Conservation (phyloP, 1,140 invertebrate genomes). For the Penaeus vannamei region DNA sequence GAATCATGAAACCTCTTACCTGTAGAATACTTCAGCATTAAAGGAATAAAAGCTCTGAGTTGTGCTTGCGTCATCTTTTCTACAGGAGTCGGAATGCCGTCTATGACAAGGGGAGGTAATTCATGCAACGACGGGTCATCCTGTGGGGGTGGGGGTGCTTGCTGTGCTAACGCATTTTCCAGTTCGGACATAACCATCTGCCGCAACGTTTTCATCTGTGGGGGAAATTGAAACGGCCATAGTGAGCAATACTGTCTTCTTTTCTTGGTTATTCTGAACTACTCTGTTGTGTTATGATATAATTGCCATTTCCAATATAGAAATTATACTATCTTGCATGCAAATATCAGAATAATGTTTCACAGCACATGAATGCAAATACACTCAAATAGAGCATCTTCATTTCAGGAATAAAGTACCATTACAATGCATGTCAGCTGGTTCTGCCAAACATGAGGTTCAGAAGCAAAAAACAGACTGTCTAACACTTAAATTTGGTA, state of each 20-base stretch:
- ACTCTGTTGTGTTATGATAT: no score
- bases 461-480: no score
- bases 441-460: no score
- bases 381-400: no score
- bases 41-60: conserved; percentile 94
- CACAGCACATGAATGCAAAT: no score
- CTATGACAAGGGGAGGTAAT: conserved; percentile 94
- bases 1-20: conserved; percentile 72
- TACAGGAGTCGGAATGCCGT: conserved; percentile 97
- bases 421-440: no score
- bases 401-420: no score
- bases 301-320: no score
- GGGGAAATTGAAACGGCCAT: conserved; percentile 51
- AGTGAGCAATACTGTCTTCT: not conserved
- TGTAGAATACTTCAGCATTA: conserved; percentile 98
- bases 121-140: conserved; percentile 95
- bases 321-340: no score
- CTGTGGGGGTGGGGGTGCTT: conserved; percentile 91
- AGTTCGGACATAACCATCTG: conserved; percentile 95
- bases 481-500: no score
- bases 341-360: no score
- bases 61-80: conserved; percentile 99
- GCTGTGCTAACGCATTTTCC: conserved; percentile 91
- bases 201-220: conserved; percentile 85
- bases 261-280: no score